phyloP scores from a whole-genome alignment of 2,797 vertebrate species.

The Hydrocynus forskahlii region DNA sequence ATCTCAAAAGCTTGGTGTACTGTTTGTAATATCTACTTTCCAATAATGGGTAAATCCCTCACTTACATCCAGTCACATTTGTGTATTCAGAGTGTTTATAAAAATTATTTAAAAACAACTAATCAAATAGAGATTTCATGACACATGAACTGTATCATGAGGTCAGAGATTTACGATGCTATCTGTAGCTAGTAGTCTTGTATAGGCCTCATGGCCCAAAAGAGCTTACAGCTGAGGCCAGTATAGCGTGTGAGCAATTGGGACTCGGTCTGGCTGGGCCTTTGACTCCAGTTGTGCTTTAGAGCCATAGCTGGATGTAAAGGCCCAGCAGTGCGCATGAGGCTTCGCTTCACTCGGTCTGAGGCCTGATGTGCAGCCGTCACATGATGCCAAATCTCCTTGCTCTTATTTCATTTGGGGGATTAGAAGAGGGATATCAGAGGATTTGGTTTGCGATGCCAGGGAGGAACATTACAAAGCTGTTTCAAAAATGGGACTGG shows the following conservation, averaged over 20 bases:
- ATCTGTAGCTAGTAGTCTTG: background rate
- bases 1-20: too few species aligned
- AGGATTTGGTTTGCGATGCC: slow-evolving; percentile 71
- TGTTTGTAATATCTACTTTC: too few species aligned
- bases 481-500: slow-evolving; percentile 69
- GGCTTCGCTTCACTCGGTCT: slow-evolving; percentile 47
- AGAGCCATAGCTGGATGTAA: background rate
- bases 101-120: too few species aligned
- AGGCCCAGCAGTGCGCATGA: slow-evolving; percentile 26
- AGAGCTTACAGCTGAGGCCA: background rate
- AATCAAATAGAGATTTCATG: too few species aligned
- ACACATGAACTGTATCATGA: background rate
- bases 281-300: slow-evolving; percentile 1
- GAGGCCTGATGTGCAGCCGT: slow-evolving; percentile 60
- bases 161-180: background rate
- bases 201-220: background rate
- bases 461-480: slow-evolving; percentile 70
- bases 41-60: background rate
- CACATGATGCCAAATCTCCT: slow-evolving; percentile 74
- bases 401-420: slow-evolving; percentile 77
- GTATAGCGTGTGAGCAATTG: background rate
- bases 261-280: background rate
- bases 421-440: slow-evolving; percentile 78
- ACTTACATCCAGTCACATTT: background rate
- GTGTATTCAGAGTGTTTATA: too few species aligned